Evolutionary conservation across 2,797 vertebrate species (phyloP).

Genomic region (Cossypha caffra): DNA sequence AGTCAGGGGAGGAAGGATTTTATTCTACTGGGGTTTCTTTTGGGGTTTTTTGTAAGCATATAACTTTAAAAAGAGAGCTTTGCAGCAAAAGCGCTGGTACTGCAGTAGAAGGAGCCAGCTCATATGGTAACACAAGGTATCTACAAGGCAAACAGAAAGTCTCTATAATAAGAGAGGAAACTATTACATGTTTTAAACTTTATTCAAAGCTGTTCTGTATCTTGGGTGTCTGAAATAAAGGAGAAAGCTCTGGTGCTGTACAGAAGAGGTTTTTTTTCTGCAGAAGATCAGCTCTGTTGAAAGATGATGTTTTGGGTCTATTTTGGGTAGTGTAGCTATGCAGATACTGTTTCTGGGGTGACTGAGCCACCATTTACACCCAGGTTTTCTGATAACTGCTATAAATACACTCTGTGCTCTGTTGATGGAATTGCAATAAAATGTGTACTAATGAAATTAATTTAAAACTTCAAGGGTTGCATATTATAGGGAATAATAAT

Average conservation of each 20-base stretch:
- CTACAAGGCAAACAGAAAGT: neutral
- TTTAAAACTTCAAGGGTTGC: neutral
- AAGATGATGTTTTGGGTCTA: neutral
- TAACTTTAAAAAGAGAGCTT: neutral
- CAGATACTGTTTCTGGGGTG: neutral
- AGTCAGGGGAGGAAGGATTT: neutral
- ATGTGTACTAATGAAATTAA: neutral
- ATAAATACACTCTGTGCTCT: neutral
- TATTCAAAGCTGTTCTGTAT: neutral
- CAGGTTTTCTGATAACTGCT: neutral
- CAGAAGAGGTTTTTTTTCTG: neutral
- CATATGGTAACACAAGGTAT: neutral
- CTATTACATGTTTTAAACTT: neutral
- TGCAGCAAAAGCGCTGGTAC: neutral
- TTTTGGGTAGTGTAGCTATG: neutral
- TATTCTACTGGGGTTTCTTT: neutral
- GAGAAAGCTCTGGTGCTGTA: conserved; percentile 13
- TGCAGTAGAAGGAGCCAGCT: neutral
- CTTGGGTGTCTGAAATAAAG: neutral
- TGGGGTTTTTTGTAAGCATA: neutral
- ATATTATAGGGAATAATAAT: neutral
- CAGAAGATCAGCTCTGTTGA: neutral
- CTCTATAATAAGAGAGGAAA: conserved; percentile 4
- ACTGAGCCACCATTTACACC: neutral
- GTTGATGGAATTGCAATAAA: neutral